A percentile compares a stretch with the other conserved stretches of the same genome.
Evolutionary conservation across 2,113 vertebrate species (phyloP).

Genomic region (Bos javanicus): DNA sequence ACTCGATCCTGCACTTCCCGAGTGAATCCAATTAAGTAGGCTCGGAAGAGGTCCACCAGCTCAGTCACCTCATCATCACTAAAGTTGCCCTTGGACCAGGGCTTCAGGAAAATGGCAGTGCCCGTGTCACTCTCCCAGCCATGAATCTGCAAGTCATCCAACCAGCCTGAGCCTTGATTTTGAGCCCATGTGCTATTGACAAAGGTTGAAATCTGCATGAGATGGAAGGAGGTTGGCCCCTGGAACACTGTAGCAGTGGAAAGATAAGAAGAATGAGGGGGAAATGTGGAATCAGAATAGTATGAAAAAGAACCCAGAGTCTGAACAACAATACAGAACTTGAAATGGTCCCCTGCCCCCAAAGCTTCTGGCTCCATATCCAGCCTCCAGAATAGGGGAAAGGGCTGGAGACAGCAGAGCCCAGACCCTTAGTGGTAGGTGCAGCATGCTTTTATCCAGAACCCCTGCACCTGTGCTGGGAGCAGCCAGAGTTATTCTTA

Average conservation of each 20-base stretch:
- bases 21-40: neutral
- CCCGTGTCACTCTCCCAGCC: neutral
- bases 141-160: conserved; percentile 33
- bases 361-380: neutral
- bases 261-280: neutral
- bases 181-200: neutral
- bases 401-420: neutral
- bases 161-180: conserved; percentile 10
- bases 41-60: neutral
- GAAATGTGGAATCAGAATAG: rapidly evolving
- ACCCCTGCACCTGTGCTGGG: no score
- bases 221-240: neutral
- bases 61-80: neutral
- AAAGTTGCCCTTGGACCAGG: conserved; percentile 39
- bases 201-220: neutral
- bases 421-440: neutral
- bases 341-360: neutral
- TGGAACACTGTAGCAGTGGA: neutral
- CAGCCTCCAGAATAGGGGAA: neutral
- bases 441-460: neutral
- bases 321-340: neutral
- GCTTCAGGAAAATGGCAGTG: neutral
- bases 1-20: neutral
- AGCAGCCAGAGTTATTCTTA: neutral
- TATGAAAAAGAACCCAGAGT: neutral